Percentiles rank a stretch among this genome's conserved stretches.
Conservation (phyloP, 2,113 vertebrate genomes). For the Hippocampus guttulatus region DNA sequence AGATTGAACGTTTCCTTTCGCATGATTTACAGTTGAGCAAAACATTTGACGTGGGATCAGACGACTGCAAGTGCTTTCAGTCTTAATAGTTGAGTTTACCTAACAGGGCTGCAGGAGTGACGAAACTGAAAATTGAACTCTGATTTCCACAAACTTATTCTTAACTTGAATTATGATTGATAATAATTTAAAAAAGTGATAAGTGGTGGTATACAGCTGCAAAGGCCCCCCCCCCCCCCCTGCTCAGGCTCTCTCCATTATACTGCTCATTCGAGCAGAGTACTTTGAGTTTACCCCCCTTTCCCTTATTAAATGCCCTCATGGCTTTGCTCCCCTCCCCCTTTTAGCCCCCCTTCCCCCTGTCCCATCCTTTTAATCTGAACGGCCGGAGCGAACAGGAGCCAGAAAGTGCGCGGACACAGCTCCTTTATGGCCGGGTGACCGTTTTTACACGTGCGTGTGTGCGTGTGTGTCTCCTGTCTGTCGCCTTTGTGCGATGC, state of each 20-base stretch:
- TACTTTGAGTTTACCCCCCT: slow-evolving; percentile 31
- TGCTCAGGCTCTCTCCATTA: not conserved
- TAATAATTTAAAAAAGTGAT: not conserved
- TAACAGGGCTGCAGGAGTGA: too few species aligned
- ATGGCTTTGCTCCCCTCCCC: slow-evolving; percentile 61
- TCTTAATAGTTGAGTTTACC: too few species aligned
- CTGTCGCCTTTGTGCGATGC: slow-evolving; percentile 65
- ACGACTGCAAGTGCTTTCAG: too few species aligned
- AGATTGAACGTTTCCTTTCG: not conserved
- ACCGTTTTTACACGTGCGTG: slow-evolving; percentile 6
- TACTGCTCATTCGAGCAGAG: slow-evolving; percentile 32
- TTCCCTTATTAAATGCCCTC: slow-evolving; percentile 69
- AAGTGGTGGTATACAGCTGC: not conserved
- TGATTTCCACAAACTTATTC: too few species aligned
- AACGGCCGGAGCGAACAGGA: slow-evolving; percentile 60
- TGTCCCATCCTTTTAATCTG: slow-evolving; percentile 72
- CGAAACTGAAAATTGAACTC: too few species aligned
- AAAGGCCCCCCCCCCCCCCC: too few species aligned
- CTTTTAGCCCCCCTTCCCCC: slow-evolving; percentile 50
- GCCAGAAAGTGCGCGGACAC: slow-evolving; percentile 23
- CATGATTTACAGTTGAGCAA: too few species aligned
- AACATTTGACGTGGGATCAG: too few species aligned
- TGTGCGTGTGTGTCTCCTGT: slow-evolving; percentile 7
- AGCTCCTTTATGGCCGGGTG: slow-evolving; percentile 32
- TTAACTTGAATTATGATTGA: not conserved